Conservation (phyloP, 2,113 vertebrate species). For the Syrmaticus mikado region DNA sequence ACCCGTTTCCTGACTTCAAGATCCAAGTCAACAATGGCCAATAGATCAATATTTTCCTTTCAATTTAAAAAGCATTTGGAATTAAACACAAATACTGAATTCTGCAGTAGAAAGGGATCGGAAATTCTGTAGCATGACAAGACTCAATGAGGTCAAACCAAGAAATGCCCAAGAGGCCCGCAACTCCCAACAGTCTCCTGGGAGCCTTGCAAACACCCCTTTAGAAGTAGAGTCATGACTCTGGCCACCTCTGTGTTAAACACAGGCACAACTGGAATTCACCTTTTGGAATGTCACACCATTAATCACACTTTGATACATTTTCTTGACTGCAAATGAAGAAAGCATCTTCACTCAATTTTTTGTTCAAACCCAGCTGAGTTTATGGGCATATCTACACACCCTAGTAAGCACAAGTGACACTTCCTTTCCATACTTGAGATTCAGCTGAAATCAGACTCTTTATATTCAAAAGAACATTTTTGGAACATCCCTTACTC, state of each 20-base stretch:
- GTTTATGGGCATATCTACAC: neutral
- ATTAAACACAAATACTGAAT: neutral
- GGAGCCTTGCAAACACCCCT: neutral
- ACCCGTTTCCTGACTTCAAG: neutral
- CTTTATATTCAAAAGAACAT: neutral
- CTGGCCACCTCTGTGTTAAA: neutral
- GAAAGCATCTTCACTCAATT: neutral
- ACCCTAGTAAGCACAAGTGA: neutral
- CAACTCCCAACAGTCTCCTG: neutral
- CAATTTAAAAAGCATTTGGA: neutral
- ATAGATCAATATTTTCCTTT: neutral
- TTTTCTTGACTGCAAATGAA: neutral
- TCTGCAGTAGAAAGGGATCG: neutral
- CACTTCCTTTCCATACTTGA: neutral
- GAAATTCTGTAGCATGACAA: neutral
- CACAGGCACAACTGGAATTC: accelerated
- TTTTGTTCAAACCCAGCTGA: neutral
- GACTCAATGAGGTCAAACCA: neutral
- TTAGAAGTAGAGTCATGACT: neutral
- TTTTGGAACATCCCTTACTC: neutral
- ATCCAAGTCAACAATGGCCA: neutral
- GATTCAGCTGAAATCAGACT: neutral
- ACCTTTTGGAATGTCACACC: neutral
- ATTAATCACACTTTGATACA: neutral
- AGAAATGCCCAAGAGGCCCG: neutral